Evolutionary conservation across 2,113 vertebrate species (phyloP), one percentile per base, ranked within the genome.

Genomic region (Aleadryas rufinucha): DNA sequence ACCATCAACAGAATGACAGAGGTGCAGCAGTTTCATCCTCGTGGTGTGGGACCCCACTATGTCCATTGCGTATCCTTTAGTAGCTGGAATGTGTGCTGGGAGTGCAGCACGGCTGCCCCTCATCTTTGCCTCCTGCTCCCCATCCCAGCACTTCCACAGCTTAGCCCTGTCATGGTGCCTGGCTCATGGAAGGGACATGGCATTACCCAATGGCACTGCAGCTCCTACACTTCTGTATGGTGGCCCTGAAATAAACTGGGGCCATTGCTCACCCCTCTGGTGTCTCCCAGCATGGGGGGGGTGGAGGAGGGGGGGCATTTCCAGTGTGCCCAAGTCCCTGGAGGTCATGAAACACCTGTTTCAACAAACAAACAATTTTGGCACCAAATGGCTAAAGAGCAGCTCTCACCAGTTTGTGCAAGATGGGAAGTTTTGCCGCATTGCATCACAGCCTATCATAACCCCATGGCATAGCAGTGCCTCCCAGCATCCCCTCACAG

Each of bases 21-120:
- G 8, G 4, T 12, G 35, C 24, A 31, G 6, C 6, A n/a, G 11
- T 27, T 85, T 45, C n/a, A 53, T 41, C 53, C 18, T 54, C 7
- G 7, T 17, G 60, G 30, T 0, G 0, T 31, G 37, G 27, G 28
- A 24, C 28, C 10, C 15, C 54, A 18, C 41, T 1, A 1, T 3
- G 7, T 4, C 64, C 39, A 20, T 5, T 1, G 1, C 3, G 6
- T 6, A 4, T 22, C 19, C 45, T 44, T 50, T 19, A 37, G 26
- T 6, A 33, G 30, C 33, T 44, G 1, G 4, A 52, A 35, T 11
- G 8, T 5, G 5, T 13, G 30, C 56, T 18, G 56, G 20, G 44
- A 57, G n/a, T 7, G 4, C 23, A 77, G 47, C 19, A 30, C 4
- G 16, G 52, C 70, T 72, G 39, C 31, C 20, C 13, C 17, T n/a